A percentile compares a stretch with the other conserved stretches of the same genome.
phyloP scores from a whole-genome alignment of 1,140 invertebrate genomes.

The Psix sp. region DNA sequence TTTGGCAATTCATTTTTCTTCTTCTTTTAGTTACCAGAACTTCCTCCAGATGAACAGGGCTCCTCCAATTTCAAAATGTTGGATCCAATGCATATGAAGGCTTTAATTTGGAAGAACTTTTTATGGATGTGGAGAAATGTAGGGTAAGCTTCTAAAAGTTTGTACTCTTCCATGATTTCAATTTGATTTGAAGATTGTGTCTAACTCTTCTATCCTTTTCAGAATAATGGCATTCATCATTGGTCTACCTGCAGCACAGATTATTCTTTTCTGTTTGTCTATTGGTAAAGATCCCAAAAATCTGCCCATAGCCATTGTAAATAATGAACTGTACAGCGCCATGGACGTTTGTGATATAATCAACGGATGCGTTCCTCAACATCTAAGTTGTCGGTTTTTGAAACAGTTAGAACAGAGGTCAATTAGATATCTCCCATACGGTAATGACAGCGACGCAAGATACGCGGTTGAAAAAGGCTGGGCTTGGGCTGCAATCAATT shows the following conservation, averaged over 20 bases:
- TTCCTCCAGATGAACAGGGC: constrained; percentile 71
- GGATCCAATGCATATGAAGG: constrained; percentile 85
- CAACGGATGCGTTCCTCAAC: constrained; percentile 80
- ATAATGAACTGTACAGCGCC: constrained; percentile 84
- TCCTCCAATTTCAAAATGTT: constrained; percentile 79
- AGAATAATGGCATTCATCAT: constrained; percentile 94
- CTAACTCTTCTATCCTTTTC: constrained; percentile 1
- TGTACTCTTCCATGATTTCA: too few relatives aligned
- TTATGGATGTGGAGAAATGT: constrained; percentile 93
- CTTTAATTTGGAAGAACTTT: constrained; percentile 94
- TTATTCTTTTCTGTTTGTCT: constrained; percentile 94
- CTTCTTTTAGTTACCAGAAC: constrained; percentile 42
- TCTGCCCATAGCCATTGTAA: constrained; percentile 90
- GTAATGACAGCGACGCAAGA: constrained; percentile 79
- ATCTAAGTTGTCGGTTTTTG: constrained; percentile 87
- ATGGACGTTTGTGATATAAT: constrained; percentile 74
- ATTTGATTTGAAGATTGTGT: neutral
- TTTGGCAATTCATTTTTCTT: neutral
- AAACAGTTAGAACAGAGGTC: constrained; percentile 81
- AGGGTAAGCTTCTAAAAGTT: constrained; percentile 85
- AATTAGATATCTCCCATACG: constrained; percentile 78
- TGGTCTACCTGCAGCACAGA: constrained; percentile 93
- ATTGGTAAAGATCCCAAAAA: constrained; percentile 93
- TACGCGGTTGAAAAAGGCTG: constrained; percentile 84
- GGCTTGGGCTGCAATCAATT: constrained; percentile 89